These are phyloP conservation scores for Montifringilla adamsi DNA, from an alignment of 2,113 vertebrate species.

Conservation along the genomic window DNA sequence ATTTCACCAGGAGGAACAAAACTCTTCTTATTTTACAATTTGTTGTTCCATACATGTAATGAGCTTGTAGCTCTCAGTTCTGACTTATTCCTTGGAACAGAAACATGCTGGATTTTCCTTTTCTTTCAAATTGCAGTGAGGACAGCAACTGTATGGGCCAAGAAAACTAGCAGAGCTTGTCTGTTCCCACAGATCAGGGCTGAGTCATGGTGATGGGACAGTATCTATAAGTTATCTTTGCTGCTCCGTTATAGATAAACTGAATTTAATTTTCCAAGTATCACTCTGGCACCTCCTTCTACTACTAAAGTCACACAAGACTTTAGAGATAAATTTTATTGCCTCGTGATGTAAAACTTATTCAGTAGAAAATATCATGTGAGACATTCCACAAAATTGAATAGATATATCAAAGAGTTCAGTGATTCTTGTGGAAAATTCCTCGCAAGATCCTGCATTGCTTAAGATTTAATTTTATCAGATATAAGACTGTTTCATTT, in stretches of 20 bases:
- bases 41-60: fast-evolving
- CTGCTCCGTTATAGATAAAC: background rate
- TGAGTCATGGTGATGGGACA: background rate
- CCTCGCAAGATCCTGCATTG: background rate
- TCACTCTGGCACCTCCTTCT: background rate
- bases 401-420: background rate
- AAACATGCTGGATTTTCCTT: background rate
- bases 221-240: background rate
- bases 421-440: background rate
- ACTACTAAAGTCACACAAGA: background rate
- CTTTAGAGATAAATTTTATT: background rate
- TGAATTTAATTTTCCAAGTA: background rate
- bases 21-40: background rate
- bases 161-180: background rate
- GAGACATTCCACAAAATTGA: background rate
- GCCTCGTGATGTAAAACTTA: background rate
- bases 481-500: background rate
- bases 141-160: background rate
- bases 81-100: background rate
- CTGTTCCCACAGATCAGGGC: background rate
- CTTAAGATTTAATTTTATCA: background rate
- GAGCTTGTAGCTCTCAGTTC: background rate
- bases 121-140: background rate
- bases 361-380: background rate
- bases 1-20: background rate